Evolutionary conservation across 2,113 vertebrate genomes (phyloP).

Genomic region (Eclectus roratus): DNA sequence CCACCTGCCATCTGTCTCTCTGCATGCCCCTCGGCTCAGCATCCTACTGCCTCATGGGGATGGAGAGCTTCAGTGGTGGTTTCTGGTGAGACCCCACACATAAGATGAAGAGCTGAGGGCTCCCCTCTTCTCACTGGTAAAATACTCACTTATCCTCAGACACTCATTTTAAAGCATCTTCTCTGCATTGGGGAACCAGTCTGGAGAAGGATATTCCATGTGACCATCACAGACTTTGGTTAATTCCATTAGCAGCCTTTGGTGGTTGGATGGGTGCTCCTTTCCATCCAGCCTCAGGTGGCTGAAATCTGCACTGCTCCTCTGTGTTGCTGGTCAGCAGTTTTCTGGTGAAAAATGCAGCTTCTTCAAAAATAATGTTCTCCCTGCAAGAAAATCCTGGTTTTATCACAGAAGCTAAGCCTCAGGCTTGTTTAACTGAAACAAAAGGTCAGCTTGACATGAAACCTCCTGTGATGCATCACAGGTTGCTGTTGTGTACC

Average conservation of each 20-base stretch:
- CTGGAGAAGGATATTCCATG: background rate
- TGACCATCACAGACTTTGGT: background rate
- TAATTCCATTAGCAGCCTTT: background rate
- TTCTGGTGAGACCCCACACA: background rate
- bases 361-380: background rate
- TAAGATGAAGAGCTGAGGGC: background rate
- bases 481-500: background rate
- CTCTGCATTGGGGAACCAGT: background rate
- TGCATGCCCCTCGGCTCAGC: rapidly evolving
- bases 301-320: background rate
- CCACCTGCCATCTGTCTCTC: too few relatives aligned
- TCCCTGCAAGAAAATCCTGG: background rate
- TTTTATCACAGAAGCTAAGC: background rate
- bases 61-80: background rate
- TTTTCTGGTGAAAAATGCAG: background rate
- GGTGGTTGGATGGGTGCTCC: background rate
- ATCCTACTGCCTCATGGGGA: too few relatives aligned
- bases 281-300: background rate
- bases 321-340: background rate
- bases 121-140: background rate
- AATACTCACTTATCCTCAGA: background rate
- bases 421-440: background rate
- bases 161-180: background rate
- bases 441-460: background rate
- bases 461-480: background rate